These are phyloP conservation scores for Microplitis manilae DNA, from an alignment of 2,888 invertebrate species.

Conservation along the genomic window DNA sequence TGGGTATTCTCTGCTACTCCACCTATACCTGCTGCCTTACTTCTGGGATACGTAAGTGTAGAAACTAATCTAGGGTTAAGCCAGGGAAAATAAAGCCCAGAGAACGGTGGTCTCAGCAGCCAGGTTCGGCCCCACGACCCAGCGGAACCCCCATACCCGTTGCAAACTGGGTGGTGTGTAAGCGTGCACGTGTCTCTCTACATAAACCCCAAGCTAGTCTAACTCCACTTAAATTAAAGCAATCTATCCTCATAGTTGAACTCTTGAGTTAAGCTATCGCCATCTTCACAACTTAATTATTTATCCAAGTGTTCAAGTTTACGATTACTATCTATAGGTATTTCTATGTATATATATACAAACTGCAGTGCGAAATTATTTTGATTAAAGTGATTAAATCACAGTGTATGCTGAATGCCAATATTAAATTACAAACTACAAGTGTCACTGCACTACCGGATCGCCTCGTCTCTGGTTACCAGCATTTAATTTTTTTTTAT, in stretches of 20 bases:
- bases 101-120: slow-evolving; percentile 46
- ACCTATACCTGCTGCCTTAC: neutral
- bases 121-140: slow-evolving; percentile 41
- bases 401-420: slow-evolving; percentile 57
- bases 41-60: slow-evolving; percentile 45
- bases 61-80: slow-evolving; percentile 58
- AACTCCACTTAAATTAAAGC: slow-evolving; percentile 68
- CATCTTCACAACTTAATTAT: slow-evolving; percentile 60
- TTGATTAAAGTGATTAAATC: slow-evolving; percentile 63
- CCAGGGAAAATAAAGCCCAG: slow-evolving; percentile 62
- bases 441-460: slow-evolving; percentile 58
- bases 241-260: slow-evolving; percentile 62
- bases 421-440: slow-evolving; percentile 68
- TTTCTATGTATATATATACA: neutral
- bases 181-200: slow-evolving; percentile 15
- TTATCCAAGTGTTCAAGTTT: slow-evolving; percentile 39
- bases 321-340: neutral
- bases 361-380: neutral
- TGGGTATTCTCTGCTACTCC: neutral
- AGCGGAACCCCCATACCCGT: slow-evolving; percentile 41
- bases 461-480: slow-evolving; percentile 63
- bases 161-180: slow-evolving; percentile 51
- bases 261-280: slow-evolving; percentile 62
- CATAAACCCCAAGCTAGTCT: slow-evolving; percentile 50
- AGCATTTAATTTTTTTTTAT: slow-evolving; percentile 58